A percentile compares a stretch with the other conserved stretches of the same genome.
Evolutionary conservation across 2,797 vertebrate species (phyloP).

Genomic region (Geotrypetes seraphini): DNA sequence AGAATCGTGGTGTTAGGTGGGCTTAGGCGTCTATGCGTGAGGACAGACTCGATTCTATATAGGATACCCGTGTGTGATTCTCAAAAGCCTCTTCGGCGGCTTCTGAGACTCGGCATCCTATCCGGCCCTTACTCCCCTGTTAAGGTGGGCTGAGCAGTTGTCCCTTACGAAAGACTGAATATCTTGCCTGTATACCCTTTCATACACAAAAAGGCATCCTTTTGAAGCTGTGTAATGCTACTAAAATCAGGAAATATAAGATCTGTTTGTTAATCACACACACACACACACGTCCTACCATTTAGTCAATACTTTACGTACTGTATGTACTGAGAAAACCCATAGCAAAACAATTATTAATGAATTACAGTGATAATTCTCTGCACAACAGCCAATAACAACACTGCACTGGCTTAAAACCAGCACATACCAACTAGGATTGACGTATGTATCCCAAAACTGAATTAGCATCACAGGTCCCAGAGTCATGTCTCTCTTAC

Average conservation of each 20-base stretch:
- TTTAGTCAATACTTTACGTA: conserved; percentile 1
- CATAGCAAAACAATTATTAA: conserved; percentile 24
- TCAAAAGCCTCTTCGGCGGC: no score
- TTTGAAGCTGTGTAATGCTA: no score
- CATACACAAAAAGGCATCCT: no score
- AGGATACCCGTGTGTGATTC: no score
- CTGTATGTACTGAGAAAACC: conserved; percentile 34
- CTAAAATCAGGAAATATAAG: neutral
- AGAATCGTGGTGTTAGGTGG: no score
- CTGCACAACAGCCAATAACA: conserved; percentile 48
- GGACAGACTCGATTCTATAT: no score
- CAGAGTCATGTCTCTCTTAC: conserved; percentile 32
- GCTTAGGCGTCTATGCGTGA: no score
- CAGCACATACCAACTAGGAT: conserved; percentile 50
- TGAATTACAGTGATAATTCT: conserved; percentile 46
- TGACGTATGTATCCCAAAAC: conserved; percentile 38
- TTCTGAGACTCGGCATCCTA: no score
- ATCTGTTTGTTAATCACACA: neutral
- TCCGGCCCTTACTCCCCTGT: no score
- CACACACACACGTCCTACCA: neutral
- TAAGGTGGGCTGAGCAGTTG: no score
- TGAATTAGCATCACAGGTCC: conserved; percentile 35
- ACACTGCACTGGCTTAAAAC: conserved; percentile 37
- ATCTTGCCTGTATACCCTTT: no score
- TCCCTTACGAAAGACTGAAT: no score